phyloP scores from a whole-genome alignment of 2,888 invertebrate genomes.

The Chironomus riparius region DNA sequence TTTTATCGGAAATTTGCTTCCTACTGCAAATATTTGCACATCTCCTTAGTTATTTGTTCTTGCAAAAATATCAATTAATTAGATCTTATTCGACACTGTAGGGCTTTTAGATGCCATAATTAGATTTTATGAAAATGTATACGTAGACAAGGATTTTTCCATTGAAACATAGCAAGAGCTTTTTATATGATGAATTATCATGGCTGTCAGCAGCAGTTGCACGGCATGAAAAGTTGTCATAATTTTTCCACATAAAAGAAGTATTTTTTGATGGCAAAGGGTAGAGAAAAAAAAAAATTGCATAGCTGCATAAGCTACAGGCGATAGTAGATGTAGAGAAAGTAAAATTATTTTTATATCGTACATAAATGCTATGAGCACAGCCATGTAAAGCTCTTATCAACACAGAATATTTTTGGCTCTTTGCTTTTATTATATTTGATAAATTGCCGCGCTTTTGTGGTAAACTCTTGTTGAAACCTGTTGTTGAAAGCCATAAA shows the following conservation, averaged over 20 bases:
- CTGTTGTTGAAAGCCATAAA: slow-evolving; percentile 11
- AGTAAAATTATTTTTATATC: too few relatives aligned
- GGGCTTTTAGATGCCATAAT: too few relatives aligned
- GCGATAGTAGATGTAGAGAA: neutral
- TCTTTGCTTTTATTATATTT: neutral
- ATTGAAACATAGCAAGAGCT: too few relatives aligned
- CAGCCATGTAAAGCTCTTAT: neutral
- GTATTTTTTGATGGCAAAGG: neutral
- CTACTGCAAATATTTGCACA: too few relatives aligned
- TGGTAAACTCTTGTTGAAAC: neutral
- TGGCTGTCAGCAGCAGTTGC: neutral
- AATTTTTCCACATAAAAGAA: neutral
- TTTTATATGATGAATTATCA: too few relatives aligned
- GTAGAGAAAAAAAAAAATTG: neutral
- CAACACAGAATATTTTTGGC: neutral
- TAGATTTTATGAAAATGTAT: too few relatives aligned
- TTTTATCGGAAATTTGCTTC: too few relatives aligned
- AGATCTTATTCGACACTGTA: too few relatives aligned
- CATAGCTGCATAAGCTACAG: slow-evolving; percentile 12
- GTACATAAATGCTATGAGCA: neutral
- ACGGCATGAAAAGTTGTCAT: neutral
- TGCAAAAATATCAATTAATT: too few relatives aligned
- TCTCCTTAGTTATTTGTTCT: too few relatives aligned
- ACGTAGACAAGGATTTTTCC: too few relatives aligned
- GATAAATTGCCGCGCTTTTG: slow-evolving; percentile 1